A percentile compares a stretch with the other conserved stretches of the same genome.
phyloP scores from a whole-genome alignment of 2,888 invertebrate genomes.

The Metacarcinus magister region DNA sequence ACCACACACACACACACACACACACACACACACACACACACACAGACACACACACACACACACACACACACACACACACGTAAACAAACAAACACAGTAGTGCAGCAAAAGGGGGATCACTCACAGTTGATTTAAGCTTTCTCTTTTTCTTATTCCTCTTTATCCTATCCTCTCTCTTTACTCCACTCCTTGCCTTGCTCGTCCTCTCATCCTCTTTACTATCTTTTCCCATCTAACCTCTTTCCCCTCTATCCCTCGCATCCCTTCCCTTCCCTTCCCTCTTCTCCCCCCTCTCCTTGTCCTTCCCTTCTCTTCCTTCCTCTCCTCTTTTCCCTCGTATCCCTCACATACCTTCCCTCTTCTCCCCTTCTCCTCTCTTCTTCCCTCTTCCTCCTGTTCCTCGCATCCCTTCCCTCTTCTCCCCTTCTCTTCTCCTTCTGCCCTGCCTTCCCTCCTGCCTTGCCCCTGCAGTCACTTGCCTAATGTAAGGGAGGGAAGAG shows the following conservation, averaged over 20 bases:
- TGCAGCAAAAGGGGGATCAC: neutral
- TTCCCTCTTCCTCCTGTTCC: too few relatives aligned
- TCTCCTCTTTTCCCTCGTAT: too few relatives aligned
- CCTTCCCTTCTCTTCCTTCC: too few relatives aligned
- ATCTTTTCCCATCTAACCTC: too few relatives aligned
- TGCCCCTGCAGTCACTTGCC: slow-evolving; percentile 37
- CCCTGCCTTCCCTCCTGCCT: neutral
- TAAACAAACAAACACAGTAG: neutral
- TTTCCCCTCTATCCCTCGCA: neutral
- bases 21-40: slow-evolving; percentile 51
- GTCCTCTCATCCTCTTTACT: neutral
- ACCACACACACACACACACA: neutral
- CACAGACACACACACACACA: slow-evolving; percentile 43
- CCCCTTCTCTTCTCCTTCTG: too few relatives aligned
- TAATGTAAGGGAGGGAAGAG: slow-evolving; percentile 37
- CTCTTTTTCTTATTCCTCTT: neutral
- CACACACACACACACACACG: neutral
- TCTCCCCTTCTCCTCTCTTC: too few relatives aligned
- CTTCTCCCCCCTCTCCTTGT: too few relatives aligned
- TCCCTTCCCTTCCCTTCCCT: too few relatives aligned
- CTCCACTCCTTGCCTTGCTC: neutral
- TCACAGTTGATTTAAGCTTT: neutral
- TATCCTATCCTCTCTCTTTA: neutral
- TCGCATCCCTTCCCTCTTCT: neutral
- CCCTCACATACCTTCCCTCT: too few relatives aligned